phyloP scores from a whole-genome alignment of 2,888 invertebrate genomes.

The Mythimna loreyi region DNA sequence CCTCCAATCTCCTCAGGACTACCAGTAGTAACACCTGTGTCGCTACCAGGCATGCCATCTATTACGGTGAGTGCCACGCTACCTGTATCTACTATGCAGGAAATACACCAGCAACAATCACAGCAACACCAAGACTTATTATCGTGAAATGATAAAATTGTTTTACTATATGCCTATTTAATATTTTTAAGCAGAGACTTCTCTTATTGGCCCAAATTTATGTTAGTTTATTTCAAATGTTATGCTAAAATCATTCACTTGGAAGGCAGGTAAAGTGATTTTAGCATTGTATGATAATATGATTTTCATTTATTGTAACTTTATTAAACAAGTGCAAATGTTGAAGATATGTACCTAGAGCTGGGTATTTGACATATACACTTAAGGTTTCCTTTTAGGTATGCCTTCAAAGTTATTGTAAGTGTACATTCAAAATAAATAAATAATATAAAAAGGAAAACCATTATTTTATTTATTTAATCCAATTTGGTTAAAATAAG shows the following conservation, averaged over 20 bases:
- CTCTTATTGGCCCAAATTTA: constrained; percentile 68
- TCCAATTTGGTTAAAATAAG: constrained; percentile 14
- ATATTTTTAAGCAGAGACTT: constrained; percentile 70
- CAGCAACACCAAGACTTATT: constrained; percentile 85
- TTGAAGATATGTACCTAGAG: constrained; percentile 52
- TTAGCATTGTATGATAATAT: constrained; percentile 66
- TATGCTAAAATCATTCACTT: constrained; percentile 71
- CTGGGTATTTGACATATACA: constrained; percentile 61
- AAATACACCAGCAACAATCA: constrained; percentile 86
- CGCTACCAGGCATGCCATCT: constrained; percentile 95
- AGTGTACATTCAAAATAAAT: constrained; percentile 76
- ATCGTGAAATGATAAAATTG: constrained; percentile 79
- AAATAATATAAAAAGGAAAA: constrained; percentile 64
- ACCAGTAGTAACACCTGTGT: constrained; percentile 92
- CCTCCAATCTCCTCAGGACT: constrained; percentile 80
- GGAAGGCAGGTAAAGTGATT: constrained; percentile 63
- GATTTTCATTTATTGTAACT: constrained; percentile 61
- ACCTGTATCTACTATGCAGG: constrained; percentile 91
- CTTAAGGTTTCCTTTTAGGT: constrained; percentile 62
- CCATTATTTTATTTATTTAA: constrained; percentile 53
- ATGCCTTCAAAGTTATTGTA: constrained; percentile 75
- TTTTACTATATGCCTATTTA: constrained; percentile 64
- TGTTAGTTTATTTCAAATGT: constrained; percentile 72
- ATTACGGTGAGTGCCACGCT: constrained; percentile 94
- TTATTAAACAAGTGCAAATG: constrained; percentile 63